Evolutionary conservation across 2,888 invertebrate genomes (phyloP), one percentile per base, ranked within the genome.

Genomic region (Salpingus planirostris): DNA sequence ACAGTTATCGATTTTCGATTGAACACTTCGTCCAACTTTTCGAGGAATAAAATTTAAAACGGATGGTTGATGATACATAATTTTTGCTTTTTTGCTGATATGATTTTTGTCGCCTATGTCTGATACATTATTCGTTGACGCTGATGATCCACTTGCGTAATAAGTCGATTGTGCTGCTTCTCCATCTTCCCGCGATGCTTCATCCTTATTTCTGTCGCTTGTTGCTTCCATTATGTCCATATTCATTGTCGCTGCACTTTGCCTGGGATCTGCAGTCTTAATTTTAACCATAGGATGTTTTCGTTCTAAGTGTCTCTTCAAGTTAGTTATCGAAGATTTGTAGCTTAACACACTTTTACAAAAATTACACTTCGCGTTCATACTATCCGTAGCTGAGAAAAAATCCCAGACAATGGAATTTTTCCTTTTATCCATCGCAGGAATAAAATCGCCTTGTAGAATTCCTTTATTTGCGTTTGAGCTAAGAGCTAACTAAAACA

Each of bases 1-100:
- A 7, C 24, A 10, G 8, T 22, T 8, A 15, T 33, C 24, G 7
- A 33, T 29, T 24, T 24, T 11, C 10, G 5, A 6, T 18, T 8
- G 18, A 5, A 6, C 18, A 8, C 8, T 18, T 5, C 5, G 5
- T 18, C 18, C 18, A 6, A 6, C 8, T 8, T 18, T 18, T 18
- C 11, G 5, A 10, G 24, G n/a, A 10, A 10, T n/a, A 24, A 5
- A n/a, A n/a, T n/a, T n/a, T n/a, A n/a, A 5, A 24, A 10, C 5
- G 4, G 10, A 7, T 24, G 24, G 4, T 24, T 10, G n/a, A 24
- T 5, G 11, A n/a, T n/a, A n/a, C n/a, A n/a, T n/a, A 11, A 11
- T 4, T 18, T 18, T 18, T 18, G 5, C 8, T 18, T 18, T 18
- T 18, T 18, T 18, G 5, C 8, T 18, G 18, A 18, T 6, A 18